Base-by-base conservation (phyloP, 2,113 vertebrate genomes). In the Anguilla rostrata region DNA sequence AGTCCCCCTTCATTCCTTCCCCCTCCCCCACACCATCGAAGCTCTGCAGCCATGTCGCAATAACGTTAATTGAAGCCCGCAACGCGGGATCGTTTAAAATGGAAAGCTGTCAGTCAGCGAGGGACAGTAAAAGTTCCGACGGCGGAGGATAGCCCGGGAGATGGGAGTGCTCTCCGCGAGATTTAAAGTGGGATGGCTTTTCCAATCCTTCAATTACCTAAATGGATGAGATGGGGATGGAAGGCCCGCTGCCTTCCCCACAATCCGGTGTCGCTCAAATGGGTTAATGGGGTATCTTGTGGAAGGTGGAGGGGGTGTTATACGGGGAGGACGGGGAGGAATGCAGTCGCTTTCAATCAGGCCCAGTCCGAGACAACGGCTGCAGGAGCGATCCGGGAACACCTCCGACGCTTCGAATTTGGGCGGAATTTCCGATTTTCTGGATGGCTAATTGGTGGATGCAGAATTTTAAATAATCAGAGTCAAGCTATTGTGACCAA, bases 271-370 rank as follows among this genome's bases (percentile, higher is more conserved):
- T 75, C 26, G 71, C 71, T 75, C 71, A 75, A 92, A 92, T 93
- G 89, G 93, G 90, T 91, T 95, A 94, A 94, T 92, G 91, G 91
- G 92, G 92, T 90, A 91, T 90, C 89, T 87, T 85, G 87, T 90
- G 86, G 63, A 89, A 91, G 89, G 89, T 87, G 82, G 85, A 86
- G 88, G 89, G 81, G 91, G 89, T 26, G 34, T 75, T 75, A 75
- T 34, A n/a, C n/a, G 11, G 89, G 84, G 85, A 87, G 90, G 71
- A 75, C 7, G 5, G 60, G 22, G 20, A 66, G 1, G 60, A 66
- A 26, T 26, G 60, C 71, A 75, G 71, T 75, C 29, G 9, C 34
- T n/a, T 75, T 29, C n/a, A 75, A 75, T 75, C n/a, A n/a, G 71
- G n/a, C n/a, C 71, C 71, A 75, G 20, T 34, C 71, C 12, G n/a